Conservation (phyloP, 1,140 invertebrate genomes). For the Drosophila repletoides region DNA sequence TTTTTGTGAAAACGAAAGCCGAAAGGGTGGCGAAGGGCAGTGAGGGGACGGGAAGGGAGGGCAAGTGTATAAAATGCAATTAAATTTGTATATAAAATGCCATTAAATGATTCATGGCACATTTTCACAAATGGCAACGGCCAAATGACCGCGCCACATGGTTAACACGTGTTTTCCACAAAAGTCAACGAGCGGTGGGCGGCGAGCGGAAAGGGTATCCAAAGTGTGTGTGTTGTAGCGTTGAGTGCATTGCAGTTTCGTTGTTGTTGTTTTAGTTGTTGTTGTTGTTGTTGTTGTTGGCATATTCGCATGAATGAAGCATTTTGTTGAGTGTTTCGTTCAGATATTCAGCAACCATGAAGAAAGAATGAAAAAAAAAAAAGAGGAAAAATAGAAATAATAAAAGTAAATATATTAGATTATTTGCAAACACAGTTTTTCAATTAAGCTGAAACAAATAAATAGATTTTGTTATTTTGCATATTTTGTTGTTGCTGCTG, state of each 20-base stretch:
- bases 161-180: conserved; percentile 71
- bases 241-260: conserved; percentile 44
- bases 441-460: conserved; percentile 4
- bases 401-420: conserved; percentile 32
- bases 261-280: conserved; percentile 23
- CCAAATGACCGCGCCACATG: conserved; percentile 54
- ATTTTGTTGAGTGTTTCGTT: conserved; percentile 31
- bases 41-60: background rate
- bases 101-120: conserved; percentile 70
- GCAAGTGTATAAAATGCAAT: conserved; percentile 59
- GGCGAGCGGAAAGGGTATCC: background rate
- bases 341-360: conserved; percentile 29
- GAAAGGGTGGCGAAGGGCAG: background rate
- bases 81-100: conserved; percentile 58
- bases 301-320: conserved; percentile 25
- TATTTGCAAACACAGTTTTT: conserved; percentile 8
- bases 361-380: background rate
- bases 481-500: conserved; percentile 14
- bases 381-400: background rate
- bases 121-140: conserved; percentile 56
- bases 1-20: too few species aligned
- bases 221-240: conserved; percentile 3
- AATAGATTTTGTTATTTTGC: background rate
- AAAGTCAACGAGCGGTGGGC: conserved; percentile 31
- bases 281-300: conserved; percentile 13